phyloP scores from a whole-genome alignment of 2,888 invertebrate species.

The Synanthedon andrenaeformis region DNA sequence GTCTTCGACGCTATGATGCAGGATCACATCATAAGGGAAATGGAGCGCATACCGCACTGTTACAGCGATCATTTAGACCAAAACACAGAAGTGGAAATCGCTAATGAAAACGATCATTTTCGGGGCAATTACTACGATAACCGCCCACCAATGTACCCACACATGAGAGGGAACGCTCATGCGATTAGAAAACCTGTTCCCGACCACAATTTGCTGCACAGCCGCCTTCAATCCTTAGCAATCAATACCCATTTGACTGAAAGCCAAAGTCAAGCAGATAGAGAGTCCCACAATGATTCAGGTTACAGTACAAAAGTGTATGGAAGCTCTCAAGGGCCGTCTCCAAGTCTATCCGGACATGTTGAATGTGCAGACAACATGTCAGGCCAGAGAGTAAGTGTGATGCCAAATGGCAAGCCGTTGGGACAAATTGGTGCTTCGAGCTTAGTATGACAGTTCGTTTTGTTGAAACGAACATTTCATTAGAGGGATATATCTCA shows the following conservation, averaged over 20 bases:
- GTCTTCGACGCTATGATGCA: slow-evolving; percentile 68
- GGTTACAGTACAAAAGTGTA: slow-evolving; percentile 88
- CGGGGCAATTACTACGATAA: slow-evolving; percentile 51
- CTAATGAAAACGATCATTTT: slow-evolving; percentile 55
- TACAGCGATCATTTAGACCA: slow-evolving; percentile 59
- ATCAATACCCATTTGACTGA: slow-evolving; percentile 63
- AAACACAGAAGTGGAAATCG: slow-evolving; percentile 60
- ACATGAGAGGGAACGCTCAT: slow-evolving; percentile 23
- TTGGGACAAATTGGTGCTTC: slow-evolving; percentile 70
- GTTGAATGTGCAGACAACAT: slow-evolving; percentile 50
- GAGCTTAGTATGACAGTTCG: slow-evolving; percentile 72
- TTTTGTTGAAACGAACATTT: not conserved
- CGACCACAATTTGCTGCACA: slow-evolving; percentile 55
- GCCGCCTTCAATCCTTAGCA: slow-evolving; percentile 56
- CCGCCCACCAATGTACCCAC: slow-evolving; percentile 41
- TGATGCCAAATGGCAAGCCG: slow-evolving; percentile 39
- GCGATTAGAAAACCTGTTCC: slow-evolving; percentile 42
- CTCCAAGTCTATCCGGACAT: slow-evolving; percentile 78
- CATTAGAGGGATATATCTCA: not conserved
- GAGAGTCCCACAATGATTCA: slow-evolving; percentile 84
- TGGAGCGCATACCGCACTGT: slow-evolving; percentile 62
- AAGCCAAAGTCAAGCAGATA: slow-evolving; percentile 64
- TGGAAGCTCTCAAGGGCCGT: slow-evolving; percentile 81
- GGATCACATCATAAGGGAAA: slow-evolving; percentile 61
- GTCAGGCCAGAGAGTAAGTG: slow-evolving; percentile 48